These are phyloP conservation scores for Caerostris darwini DNA, from an alignment of 1,140 invertebrate genomes.

Conservation along the genomic window DNA sequence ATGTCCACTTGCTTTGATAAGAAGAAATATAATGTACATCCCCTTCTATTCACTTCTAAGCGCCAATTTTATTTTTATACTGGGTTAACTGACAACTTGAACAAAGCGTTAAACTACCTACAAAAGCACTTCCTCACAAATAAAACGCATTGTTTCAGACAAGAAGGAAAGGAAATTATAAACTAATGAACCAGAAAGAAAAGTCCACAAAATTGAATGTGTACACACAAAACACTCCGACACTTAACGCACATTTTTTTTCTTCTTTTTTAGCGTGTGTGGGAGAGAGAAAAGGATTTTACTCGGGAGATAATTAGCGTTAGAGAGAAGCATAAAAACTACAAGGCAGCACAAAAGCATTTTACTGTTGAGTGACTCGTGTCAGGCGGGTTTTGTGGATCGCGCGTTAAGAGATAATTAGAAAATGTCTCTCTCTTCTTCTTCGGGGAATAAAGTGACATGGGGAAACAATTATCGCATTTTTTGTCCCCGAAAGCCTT, in stretches of 20 bases:
- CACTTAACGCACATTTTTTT: background rate
- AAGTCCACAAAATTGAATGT: background rate
- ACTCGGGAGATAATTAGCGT: conserved; percentile 10
- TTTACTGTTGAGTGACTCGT: conserved; percentile 29
- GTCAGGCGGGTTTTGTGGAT: conserved; percentile 7
- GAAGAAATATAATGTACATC: no score
- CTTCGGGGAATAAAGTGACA: background rate
- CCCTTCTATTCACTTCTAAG: no score
- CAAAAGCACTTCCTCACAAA: background rate
- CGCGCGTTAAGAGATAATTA: background rate
- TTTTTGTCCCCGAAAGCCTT: background rate
- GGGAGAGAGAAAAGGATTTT: background rate
- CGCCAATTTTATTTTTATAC: no score
- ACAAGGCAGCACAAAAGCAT: conserved; percentile 17
- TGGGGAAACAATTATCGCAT: background rate
- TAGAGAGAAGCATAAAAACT: conserved; percentile 10
- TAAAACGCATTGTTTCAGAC: background rate
- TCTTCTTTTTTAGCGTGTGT: background rate
- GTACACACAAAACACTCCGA: conserved; percentile 6
- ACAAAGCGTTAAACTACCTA: background rate
- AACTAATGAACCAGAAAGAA: background rate
- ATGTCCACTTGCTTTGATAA: no score
- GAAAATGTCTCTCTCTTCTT: conserved; percentile 13
- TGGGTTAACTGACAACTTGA: background rate
- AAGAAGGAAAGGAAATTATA: background rate